Evolutionary conservation across 1,140 invertebrate genomes (phyloP), one percentile per base, ranked within the genome.

Genomic region (Teleogryllus occipitalis): DNA sequence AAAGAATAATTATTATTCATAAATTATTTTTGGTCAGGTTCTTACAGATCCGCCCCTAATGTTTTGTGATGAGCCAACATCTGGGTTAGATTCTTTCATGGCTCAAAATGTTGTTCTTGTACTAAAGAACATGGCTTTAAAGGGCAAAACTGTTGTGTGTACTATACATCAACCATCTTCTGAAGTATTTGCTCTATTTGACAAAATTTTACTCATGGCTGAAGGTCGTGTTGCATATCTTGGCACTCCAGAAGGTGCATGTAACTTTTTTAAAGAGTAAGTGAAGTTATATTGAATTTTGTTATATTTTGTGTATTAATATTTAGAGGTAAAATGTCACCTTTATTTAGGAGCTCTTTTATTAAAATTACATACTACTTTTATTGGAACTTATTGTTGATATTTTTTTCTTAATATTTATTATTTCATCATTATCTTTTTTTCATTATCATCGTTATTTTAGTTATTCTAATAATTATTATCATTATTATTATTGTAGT

Each of bases 21-120:
- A 39, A 39, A 39, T 39, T 39, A 39, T 18, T 65, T 65, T 65
- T 73, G 81, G 82, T 14, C 80, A 91, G 90, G 87, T 92, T n/a
- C 87, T 99, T 27, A 99, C 96, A 0, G 94, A 99, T 88, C 97
- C 98, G 5, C 93, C 96, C 3, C 86, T 99, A 54, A 91, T 99
- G 90, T 97, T 99, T 84, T 99, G 97, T 86, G 98, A 99, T 85
- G 98, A 99, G 84, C 97, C 97, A 3, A 99, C 98, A 0, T 98
- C 93, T 0, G 94, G 94, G 8, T 86, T 96, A 75, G 94, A 96
- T 85, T 94, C 94, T 0, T 95, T 93, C 81, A 95, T 95, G 92
- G 98, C 90, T 0, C 90, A 93, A 86, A 98, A 96, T 85, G 95
- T 98, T 21, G 92, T 98, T 18, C 92, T 93, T 83, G 93, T 95